Evolutionary conservation across 2,797 vertebrate genomes (phyloP).

Genomic region (Psittacula echo): DNA sequence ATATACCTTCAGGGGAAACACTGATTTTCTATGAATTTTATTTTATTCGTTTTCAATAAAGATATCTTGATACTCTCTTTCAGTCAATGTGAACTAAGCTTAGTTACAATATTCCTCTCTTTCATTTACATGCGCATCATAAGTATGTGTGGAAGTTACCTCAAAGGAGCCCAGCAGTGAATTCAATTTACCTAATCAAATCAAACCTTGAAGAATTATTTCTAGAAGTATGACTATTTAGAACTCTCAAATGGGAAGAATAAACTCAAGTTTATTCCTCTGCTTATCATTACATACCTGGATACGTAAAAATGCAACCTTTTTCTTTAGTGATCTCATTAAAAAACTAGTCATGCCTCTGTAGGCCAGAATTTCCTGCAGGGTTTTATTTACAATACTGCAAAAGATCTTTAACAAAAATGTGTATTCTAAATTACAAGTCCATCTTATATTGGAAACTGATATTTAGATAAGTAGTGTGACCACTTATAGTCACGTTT

Average conservation of each 20-base stretch:
- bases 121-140: neutral
- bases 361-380: neutral
- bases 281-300: neutral
- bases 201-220: neutral
- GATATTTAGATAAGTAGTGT: neutral
- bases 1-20: neutral
- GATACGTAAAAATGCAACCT: neutral
- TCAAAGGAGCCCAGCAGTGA: neutral
- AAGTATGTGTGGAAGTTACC: neutral
- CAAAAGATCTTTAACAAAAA: neutral
- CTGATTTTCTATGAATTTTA: neutral
- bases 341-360: neutral
- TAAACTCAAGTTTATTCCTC: neutral
- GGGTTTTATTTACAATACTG: neutral
- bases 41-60: neutral
- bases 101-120: neutral
- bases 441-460: neutral
- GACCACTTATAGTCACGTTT: neutral
- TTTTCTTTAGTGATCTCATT: neutral
- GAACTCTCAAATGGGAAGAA: neutral
- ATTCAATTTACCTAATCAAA: conserved; percentile 14
- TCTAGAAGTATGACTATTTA: neutral
- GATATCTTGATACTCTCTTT: neutral
- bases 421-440: neutral
- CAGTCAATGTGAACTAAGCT: neutral